A percentile compares a stretch with the other conserved stretches of the same genome.
Evolutionary conservation across 2,113 vertebrate genomes (phyloP).

Genomic region (Marmota flaviventris): DNA sequence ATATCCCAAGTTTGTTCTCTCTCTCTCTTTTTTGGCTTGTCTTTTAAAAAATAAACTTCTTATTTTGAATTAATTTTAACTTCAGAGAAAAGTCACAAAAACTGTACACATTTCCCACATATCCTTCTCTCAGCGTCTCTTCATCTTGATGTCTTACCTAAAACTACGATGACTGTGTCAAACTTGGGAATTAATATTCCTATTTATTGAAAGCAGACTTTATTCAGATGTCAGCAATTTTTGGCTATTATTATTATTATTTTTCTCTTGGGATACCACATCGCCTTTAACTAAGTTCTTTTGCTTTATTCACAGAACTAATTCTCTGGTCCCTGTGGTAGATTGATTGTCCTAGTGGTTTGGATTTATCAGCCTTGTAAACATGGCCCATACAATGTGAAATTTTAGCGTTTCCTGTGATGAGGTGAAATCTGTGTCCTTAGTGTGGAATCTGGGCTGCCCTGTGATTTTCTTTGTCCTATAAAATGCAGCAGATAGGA

Average conservation of each 20-base stretch:
- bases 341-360: neutral
- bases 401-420: neutral
- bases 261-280: neutral
- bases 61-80: conserved; percentile 38
- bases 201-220: neutral
- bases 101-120: neutral
- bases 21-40: neutral
- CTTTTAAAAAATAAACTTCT: neutral
- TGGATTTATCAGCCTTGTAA: neutral
- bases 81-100: neutral
- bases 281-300: conserved; percentile 29
- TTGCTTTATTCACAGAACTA: neutral
- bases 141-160: neutral
- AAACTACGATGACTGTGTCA: conserved; percentile 27
- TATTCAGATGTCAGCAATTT: conserved; percentile 12
- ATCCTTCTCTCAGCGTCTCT: neutral
- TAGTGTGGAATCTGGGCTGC: neutral
- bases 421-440: neutral
- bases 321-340: neutral
- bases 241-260: neutral
- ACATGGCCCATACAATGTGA: neutral
- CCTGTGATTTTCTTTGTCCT: neutral
- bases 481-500: neutral
- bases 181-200: neutral
- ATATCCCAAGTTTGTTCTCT: neutral